These are phyloP conservation scores for Etia nguti DNA, from an alignment of 2,113 vertebrate genomes.

Conservation along the genomic window DNA sequence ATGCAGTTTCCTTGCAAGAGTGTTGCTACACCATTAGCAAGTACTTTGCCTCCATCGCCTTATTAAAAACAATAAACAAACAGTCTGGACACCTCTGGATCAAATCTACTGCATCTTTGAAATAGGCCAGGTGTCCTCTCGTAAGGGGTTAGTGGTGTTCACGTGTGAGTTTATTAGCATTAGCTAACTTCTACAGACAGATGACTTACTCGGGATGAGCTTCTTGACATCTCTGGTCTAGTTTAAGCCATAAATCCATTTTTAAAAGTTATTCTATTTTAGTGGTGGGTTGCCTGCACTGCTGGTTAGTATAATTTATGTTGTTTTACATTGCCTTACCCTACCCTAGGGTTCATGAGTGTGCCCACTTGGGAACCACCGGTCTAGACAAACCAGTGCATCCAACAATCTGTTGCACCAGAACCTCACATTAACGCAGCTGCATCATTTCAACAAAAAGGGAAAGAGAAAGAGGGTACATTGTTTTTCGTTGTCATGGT, in stretches of 20 bases:
- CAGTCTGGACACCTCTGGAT: background rate
- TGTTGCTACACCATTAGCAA: background rate
- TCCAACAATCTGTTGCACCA: background rate
- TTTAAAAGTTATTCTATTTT: background rate
- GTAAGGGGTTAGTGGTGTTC: background rate
- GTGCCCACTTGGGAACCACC: rapidly evolving
- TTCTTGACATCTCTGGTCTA: background rate
- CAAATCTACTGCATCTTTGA: background rate
- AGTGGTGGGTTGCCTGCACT: background rate
- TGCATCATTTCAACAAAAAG: background rate
- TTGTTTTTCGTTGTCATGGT: background rate
- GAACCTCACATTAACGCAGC: background rate
- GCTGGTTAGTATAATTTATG: background rate
- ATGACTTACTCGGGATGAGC: background rate
- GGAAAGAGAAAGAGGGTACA: background rate
- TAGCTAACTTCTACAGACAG: background rate
- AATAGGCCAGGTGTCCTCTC: background rate
- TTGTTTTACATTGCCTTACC: background rate
- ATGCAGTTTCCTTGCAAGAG: background rate
- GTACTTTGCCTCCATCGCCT: background rate
- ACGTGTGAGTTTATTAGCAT: rapidly evolving
- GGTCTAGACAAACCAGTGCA: background rate
- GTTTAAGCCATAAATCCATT: background rate
- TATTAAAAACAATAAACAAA: background rate
- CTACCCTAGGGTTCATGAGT: rapidly evolving